Evolutionary conservation across 2,797 vertebrate genomes (phyloP), one percentile per base, ranked within the genome.

Genomic region (Lagocephalus sceleratus): DNA sequence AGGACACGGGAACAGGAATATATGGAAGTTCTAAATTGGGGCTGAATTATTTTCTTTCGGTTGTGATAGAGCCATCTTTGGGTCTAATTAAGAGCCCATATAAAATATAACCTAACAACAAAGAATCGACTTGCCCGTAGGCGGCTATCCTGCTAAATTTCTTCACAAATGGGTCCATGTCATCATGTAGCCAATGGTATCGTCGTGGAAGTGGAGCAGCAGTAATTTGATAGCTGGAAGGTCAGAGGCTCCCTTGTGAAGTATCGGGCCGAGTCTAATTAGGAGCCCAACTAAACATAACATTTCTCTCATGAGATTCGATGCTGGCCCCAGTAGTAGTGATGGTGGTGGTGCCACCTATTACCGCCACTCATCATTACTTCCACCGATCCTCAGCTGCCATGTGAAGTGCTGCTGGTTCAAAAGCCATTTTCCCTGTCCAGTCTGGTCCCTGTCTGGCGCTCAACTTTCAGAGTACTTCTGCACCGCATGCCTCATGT

Each of bases 231-330:
- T 76, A 79, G 79, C 73, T 66, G 83, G 60, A 71, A 68, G 84
- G 84, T 86, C 88, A 86, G 71, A 71, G 66, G 77, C 78, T 87
- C 85, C 83, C 83, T 53, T 81, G 82, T 83, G 83, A 83, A 81
- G 81, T 79, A 77, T 72, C 70, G 71, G 79, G 83, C 78, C 75
- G 65, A 70, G 73, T 82, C 81, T 85, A 86, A 88, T 86, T 85
- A 85, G 75, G 75, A 79, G 66, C 64, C 67, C 59, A 67, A 76
- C 75, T 65, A 79, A 82, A 83, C 73, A 66, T 67, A 69, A 66
- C 68, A 51, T 54, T 66, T 43, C 52, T 70, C 62, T 48, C 65
- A 60, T 57, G 50, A 76, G 71, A 76, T 75, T 76, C 75, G 75
- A 81, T 53, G 2, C 44, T 51, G 66, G 71, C 43, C 78, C 69